Conservation (phyloP, 2,113 vertebrate species). For the Notothenia coriiceps region DNA sequence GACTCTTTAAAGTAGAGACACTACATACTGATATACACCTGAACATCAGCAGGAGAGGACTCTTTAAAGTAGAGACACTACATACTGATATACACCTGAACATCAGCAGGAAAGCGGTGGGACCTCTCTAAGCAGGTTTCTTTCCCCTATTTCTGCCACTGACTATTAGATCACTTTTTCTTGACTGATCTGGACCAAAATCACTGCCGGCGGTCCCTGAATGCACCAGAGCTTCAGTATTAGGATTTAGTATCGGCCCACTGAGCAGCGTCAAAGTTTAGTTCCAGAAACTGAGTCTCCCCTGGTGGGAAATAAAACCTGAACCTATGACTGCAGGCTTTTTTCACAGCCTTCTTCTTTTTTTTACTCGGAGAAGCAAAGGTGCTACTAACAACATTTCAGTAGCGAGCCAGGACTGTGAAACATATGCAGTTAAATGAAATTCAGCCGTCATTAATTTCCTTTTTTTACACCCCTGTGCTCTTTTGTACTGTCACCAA, state of each 20-base stretch:
- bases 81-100: too few relatives aligned
- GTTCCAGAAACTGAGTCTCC: not conserved
- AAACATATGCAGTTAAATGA: not conserved
- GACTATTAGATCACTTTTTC: not conserved
- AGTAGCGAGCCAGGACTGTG: not conserved
- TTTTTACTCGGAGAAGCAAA: not conserved
- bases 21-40: too few relatives aligned
- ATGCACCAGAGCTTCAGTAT: not conserved
- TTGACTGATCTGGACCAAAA: not conserved
- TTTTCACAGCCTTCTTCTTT: not conserved
- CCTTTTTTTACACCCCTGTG: not conserved
- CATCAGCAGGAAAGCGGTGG: too few relatives aligned
- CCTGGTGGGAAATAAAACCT: not conserved
- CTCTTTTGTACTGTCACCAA: not conserved
- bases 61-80: too few relatives aligned
- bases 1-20: too few relatives aligned
- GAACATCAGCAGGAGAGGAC: too few relatives aligned
- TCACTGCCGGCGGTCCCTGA: not conserved
- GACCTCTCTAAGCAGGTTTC: too few relatives aligned
- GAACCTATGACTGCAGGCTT: not conserved
- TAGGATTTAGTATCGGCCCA: not conserved
- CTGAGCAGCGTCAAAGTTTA: not conserved
- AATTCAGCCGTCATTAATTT: not conserved
- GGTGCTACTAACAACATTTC: slow-evolving; percentile 15
- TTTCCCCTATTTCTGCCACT: not conserved